Percentiles rank a stretch among this genome's conserved stretches.
Conservation (phyloP, 2,113 vertebrate species). For the Larimichthys polyactis region DNA sequence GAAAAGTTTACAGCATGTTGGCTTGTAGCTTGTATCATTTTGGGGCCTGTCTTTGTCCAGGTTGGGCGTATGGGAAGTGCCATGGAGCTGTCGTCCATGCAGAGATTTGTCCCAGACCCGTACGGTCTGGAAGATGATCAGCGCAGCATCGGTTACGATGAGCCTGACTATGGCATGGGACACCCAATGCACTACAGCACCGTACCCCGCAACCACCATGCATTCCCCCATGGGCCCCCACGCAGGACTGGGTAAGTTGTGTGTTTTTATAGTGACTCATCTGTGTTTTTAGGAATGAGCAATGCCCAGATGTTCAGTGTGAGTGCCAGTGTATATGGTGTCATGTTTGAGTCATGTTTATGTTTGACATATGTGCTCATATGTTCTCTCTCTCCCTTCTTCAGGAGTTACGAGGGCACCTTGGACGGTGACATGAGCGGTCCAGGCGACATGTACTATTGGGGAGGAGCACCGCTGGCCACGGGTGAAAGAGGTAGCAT, state of each 20-base stretch:
- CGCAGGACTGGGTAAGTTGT: constrained; percentile 89
- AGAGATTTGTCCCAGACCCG: constrained; percentile 90
- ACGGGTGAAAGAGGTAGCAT: constrained; percentile 93
- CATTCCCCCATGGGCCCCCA: constrained; percentile 84
- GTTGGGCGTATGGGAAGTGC: constrained; percentile 92
- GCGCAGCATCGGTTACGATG: constrained; percentile 93
- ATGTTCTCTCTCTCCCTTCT: constrained; percentile 11
- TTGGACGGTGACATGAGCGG: constrained; percentile 90
- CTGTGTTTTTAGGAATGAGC: constrained; percentile 5
- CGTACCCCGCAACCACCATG: constrained; percentile 84
- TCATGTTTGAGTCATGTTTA: too few species aligned
- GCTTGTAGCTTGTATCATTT: background rate
- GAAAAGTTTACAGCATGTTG: background rate
- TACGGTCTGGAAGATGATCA: constrained; percentile 95
- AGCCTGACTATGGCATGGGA: constrained; percentile 92
- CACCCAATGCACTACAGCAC: constrained; percentile 90
- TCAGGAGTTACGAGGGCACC: constrained; percentile 94
- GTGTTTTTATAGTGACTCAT: background rate
- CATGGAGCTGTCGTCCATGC: constrained; percentile 87
- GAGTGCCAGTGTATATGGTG: background rate
- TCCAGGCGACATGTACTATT: constrained; percentile 89
- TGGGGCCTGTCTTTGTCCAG: constrained; percentile 64
- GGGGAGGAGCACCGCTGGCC: constrained; percentile 88
- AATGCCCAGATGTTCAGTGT: background rate
- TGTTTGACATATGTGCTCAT: background rate